Percentiles rank a stretch among this genome's conserved stretches.
Conservation (phyloP, 1,140 invertebrate genomes). For the Brachystomella parvula region DNA sequence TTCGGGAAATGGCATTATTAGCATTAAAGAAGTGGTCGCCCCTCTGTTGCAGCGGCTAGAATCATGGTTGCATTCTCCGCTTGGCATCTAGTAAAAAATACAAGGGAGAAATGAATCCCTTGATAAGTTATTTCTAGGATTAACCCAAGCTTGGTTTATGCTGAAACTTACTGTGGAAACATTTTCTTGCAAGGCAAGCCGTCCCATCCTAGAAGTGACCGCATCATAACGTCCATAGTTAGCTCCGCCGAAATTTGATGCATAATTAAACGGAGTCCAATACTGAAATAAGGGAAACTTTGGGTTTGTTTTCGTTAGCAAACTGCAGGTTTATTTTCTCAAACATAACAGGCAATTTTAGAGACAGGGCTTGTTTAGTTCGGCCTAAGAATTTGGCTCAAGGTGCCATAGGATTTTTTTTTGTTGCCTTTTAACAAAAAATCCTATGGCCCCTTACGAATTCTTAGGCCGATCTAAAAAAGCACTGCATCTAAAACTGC, state of each 20-base stretch:
- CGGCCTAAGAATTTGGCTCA: no score
- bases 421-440: no score
- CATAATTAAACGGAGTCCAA: constrained; percentile 38
- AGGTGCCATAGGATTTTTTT: no score
- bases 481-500: no score
- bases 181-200: constrained; percentile 36
- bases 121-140: neutral
- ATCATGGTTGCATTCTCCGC: constrained; percentile 16
- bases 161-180: constrained; percentile 38
- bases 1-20: neutral
- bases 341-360: no score
- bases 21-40: constrained; percentile 1
- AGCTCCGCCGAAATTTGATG: constrained; percentile 37
- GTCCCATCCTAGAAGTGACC: constrained; percentile 35
- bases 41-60: constrained; percentile 12
- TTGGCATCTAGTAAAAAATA: constrained; percentile 21
- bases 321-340: no score
- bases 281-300: constrained; percentile 27
- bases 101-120: neutral
- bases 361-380: no score
- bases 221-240: constrained; percentile 33
- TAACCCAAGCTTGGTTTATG: no score
- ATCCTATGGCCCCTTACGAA: no score
- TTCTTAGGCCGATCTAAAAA: no score
- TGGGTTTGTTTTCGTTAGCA: no score